phyloP scores from a whole-genome alignment of 1,140 invertebrate species.

The Caerostris extrusa region DNA sequence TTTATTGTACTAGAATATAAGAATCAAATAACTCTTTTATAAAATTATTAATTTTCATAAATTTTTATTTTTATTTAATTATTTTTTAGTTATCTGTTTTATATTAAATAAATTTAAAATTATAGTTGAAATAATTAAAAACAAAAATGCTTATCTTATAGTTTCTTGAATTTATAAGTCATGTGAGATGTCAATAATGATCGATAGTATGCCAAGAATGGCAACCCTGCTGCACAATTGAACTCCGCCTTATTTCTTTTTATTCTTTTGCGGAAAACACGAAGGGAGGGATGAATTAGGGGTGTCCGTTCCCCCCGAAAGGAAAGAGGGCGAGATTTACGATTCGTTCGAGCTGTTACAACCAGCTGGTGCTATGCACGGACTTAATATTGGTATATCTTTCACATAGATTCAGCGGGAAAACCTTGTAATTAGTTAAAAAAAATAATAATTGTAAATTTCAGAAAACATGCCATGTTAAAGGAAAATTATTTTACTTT shows the following conservation, averaged over 20 bases:
- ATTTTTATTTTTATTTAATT: no score
- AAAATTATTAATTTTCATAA: no score
- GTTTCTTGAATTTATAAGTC: no score
- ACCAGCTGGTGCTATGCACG: conserved; percentile 67
- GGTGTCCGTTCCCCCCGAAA: not conserved
- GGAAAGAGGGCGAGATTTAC: conserved; percentile 70
- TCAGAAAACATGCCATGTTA: no score
- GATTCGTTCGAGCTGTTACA: conserved; percentile 68
- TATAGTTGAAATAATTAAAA: no score
- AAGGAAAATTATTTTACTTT: not conserved
- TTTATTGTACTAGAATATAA: no score
- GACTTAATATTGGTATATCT: no score
- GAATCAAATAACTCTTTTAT: no score
- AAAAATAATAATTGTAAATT: not conserved
- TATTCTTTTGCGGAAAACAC: conserved; percentile 60
- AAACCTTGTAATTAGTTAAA: not conserved
- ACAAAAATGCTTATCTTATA: no score
- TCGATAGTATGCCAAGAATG: conserved; percentile 16
- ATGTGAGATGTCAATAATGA: not conserved
- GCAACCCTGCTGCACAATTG: not conserved
- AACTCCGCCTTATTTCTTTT: conserved; percentile 75
- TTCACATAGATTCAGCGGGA: not conserved
- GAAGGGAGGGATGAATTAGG: not conserved
- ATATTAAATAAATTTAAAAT: no score
- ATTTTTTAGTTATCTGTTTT: no score